phyloP scores from a whole-genome alignment of 1,140 invertebrate genomes.

The Hylyphantes graminicola region DNA sequence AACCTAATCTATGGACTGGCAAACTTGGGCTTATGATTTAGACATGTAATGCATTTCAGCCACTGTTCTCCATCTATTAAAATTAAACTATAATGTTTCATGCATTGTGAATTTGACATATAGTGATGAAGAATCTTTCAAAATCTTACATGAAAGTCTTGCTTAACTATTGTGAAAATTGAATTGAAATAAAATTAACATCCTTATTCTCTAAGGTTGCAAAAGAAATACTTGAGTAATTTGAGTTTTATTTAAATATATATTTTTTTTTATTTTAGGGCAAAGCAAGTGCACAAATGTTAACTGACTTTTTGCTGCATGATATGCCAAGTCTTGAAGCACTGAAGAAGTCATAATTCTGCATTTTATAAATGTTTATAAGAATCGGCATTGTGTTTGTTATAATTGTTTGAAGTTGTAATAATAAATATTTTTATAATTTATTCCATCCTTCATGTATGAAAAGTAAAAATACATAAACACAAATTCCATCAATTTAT shows the following conservation, averaged over 20 bases:
- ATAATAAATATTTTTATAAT: slow-evolving; percentile 20
- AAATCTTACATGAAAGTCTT: too few relatives aligned
- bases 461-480: too few relatives aligned
- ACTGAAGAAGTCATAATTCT: slow-evolving; percentile 28
- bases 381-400: neutral
- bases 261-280: slow-evolving; percentile 65
- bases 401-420: neutral
- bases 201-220: neutral
- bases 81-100: too few relatives aligned
- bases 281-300: slow-evolving; percentile 70
- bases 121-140: too few relatives aligned
- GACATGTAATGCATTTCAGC: too few relatives aligned
- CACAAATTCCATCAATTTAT: too few relatives aligned
- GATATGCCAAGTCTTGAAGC: slow-evolving; percentile 66
- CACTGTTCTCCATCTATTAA: too few relatives aligned
- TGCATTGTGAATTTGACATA: too few relatives aligned
- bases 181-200: too few relatives aligned
- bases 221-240: neutral
- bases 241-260: neutral
- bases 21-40: too few relatives aligned
- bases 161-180: too few relatives aligned
- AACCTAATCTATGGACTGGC: too few relatives aligned
- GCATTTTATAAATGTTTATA: neutral
- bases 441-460: neutral
- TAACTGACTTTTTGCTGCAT: slow-evolving; percentile 68